Base-by-base conservation (phyloP, 1,140 invertebrate species). In the Leptinotarsa lineolata region DNA sequence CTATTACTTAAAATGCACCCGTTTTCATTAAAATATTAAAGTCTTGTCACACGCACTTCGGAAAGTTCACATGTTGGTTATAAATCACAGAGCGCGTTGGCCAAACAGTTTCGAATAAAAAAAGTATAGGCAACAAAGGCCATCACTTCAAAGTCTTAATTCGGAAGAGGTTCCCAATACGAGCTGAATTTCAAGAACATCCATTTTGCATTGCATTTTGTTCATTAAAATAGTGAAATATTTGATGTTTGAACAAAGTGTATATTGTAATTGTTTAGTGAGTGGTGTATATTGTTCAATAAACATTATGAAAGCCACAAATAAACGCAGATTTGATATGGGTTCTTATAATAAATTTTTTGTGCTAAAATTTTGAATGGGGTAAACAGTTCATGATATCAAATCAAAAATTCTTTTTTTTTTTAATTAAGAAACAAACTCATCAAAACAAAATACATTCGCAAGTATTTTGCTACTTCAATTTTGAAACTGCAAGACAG, bases 41-140 rank as follows among this genome's bases (percentile, higher is more conserved):
- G 72, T 75, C 73, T 65, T 48, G n/a, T 67, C 63, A 74, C 80
- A 77, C 78, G 77, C 78, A 79, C 77, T 80, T 76, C 72, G 46
- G 66, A 74, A 72, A 77, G 70, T 76, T 74, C 74, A 16, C 72
- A 76, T 72, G 75, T 78, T 76, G 48, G 72, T 54, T 39, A 39
- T 64, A 68, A 75, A 81, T 80, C 80, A 81, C 80, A 81, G 78
- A 79, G 74, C 79, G 76, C 78, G 68, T 77, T 80, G 75, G 78
- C 76, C 73, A 76, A 79, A 71, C 46, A 22, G 22, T 67, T 67
- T 67, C 18, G 39, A 67, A 45, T 67, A 39, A 67, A n/a, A n/a
- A 67, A 67, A 18, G 8, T 21, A 0, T 5, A 21, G 61, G 20
- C 20, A 20, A 63, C 61, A 63, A 63, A 63, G 20, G 20, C 20